phyloP scores from a whole-genome alignment of 2,113 vertebrate species.

The Lepus americanus region DNA sequence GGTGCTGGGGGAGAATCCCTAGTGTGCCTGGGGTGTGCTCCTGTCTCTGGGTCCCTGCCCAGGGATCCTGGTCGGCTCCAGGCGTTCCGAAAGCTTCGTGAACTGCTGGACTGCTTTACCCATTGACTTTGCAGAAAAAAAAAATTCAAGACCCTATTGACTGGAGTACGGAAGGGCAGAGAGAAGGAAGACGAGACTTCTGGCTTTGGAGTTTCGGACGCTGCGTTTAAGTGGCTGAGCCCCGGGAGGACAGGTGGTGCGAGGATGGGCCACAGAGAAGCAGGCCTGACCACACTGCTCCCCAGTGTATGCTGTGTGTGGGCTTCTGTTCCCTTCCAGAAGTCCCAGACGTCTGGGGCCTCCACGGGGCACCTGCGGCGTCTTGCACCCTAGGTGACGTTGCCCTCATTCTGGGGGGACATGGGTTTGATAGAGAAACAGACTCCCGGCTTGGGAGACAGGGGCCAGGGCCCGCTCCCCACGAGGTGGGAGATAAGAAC shows the following conservation, averaged over 20 bases:
- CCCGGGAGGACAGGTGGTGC: not conserved
- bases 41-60: not conserved
- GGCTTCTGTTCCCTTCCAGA: rapidly evolving
- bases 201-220: not conserved
- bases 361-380: not conserved
- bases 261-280: not conserved
- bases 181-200: not conserved
- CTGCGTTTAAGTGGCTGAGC: not conserved
- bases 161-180: not conserved
- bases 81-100: not conserved
- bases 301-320: not conserved
- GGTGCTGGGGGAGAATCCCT: not conserved
- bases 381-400: not conserved
- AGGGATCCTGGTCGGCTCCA: not conserved
- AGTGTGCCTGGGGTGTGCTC: not conserved
- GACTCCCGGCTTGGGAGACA: too few relatives aligned
- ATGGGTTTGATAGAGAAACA: not conserved
- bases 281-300: not conserved
- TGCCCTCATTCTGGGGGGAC: not conserved
- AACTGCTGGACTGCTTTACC: not conserved
- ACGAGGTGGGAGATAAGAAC: too few relatives aligned
- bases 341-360: not conserved
- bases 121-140: not conserved
- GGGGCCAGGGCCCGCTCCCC: too few relatives aligned
- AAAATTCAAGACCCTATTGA: not conserved